Conservation (phyloP, 2,888 invertebrate species). For the Leptogaster cylindrica region DNA sequence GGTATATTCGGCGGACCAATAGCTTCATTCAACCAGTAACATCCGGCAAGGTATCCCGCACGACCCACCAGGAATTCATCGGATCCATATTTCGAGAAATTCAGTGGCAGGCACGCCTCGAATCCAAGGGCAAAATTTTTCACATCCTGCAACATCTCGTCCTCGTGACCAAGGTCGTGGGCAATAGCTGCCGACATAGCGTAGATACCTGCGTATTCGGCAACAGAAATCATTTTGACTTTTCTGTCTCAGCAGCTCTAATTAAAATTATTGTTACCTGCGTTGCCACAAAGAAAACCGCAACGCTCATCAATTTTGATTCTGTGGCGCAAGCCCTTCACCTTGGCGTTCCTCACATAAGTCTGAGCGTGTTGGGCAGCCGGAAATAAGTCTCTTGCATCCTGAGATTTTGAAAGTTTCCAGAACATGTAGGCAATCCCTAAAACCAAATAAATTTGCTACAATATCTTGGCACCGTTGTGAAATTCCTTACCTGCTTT, state of each 20-base stretch:
- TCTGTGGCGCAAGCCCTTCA: constrained; percentile 62
- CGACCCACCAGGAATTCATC: constrained; percentile 88
- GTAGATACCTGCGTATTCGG: too few species aligned
- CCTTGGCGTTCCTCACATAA: constrained; percentile 70
- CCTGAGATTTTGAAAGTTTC: constrained; percentile 68
- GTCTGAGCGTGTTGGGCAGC: constrained; percentile 68
- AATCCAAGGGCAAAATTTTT: constrained; percentile 58
- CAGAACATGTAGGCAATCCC: constrained; percentile 81
- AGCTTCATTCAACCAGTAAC: constrained; percentile 70
- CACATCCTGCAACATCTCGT: constrained; percentile 60
- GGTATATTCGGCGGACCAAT: constrained; percentile 56
- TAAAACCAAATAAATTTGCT: constrained; percentile 36
- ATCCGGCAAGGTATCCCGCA: constrained; percentile 81
- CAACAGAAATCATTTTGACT: too few species aligned
- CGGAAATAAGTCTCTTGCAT: constrained; percentile 59
- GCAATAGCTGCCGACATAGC: constrained; percentile 73
- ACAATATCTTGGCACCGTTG: too few species aligned
- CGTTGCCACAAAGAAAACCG: constrained; percentile 79
- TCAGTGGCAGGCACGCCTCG: constrained; percentile 63
- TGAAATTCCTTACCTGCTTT: constrained; percentile 57
- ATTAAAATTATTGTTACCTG: too few species aligned
- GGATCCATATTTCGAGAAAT: constrained; percentile 71
- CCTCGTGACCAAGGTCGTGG: constrained; percentile 60
- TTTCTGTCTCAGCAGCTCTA: too few species aligned
- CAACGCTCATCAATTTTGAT: constrained; percentile 67